Percentiles rank a stretch among this genome's conserved stretches.
These are phyloP conservation scores for Orthosia gracilis DNA, from an alignment of 2,888 invertebrate species.

Conservation along the genomic window DNA sequence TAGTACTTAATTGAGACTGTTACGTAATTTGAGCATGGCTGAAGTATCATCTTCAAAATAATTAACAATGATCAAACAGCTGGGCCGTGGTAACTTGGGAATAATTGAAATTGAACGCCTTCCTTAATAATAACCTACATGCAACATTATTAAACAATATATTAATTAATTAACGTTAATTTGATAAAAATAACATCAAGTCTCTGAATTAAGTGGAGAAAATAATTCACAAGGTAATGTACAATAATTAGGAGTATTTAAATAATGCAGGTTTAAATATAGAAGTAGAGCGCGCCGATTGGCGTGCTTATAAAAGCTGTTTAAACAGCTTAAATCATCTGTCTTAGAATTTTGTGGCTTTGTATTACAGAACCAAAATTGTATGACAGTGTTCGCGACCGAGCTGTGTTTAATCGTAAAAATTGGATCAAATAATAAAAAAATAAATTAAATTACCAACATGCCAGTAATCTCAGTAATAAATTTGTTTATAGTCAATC, in stretches of 20 bases:
- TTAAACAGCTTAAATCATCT: not conserved
- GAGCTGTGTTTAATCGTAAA: constrained; percentile 13
- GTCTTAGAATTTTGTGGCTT: too few relatives aligned
- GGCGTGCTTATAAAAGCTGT: constrained; percentile 1
- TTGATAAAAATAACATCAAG: constrained; percentile 32
- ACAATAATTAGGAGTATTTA: constrained; percentile 33
- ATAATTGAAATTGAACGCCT: constrained; percentile 16
- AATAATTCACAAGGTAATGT: constrained; percentile 17
- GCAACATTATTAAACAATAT: constrained; percentile 19
- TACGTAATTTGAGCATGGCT: constrained; percentile 4
- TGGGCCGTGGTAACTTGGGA: constrained; percentile 41
- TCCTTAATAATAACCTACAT: constrained; percentile 21
- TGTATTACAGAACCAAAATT: constrained; percentile 16
- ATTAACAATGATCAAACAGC: constrained; percentile 4
- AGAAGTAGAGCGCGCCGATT: not conserved
- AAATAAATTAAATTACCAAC: constrained; percentile 13
- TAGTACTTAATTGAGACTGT: constrained; percentile 13
- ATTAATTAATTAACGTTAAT: constrained; percentile 13
- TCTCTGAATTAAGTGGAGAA: constrained; percentile 41
- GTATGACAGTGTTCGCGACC: not conserved
- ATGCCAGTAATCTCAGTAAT: constrained; percentile 45
- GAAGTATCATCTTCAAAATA: constrained; percentile 4
- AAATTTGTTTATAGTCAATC: constrained; percentile 8
- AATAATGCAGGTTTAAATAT: constrained; percentile 14
- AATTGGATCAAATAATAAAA: constrained; percentile 30